phyloP scores from a whole-genome alignment of 2,113 vertebrate genomes.

The Phylloscopus trochilus region DNA sequence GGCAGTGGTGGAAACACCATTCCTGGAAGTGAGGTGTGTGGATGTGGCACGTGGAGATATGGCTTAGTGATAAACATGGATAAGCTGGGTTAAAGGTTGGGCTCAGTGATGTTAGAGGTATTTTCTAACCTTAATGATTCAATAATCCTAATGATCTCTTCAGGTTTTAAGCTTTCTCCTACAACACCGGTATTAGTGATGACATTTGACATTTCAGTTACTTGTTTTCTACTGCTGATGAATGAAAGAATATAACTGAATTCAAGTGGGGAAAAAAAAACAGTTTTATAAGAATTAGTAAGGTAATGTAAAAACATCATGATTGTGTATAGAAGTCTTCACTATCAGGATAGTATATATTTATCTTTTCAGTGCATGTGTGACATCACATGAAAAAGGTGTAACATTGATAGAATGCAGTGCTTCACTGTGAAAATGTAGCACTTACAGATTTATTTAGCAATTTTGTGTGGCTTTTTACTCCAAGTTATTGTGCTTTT shows the following conservation, averaged over 20 bases:
- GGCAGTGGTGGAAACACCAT: not conserved
- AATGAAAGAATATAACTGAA: not conserved
- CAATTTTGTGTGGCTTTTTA: not conserved
- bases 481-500: not conserved
- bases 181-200: not conserved
- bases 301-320: not conserved
- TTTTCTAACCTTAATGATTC: not conserved
- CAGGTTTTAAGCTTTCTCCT: not conserved
- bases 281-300: not conserved
- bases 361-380: not conserved
- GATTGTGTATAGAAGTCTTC: not conserved
- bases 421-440: not conserved
- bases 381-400: not conserved
- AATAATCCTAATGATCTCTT: not conserved
- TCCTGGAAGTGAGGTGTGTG: not conserved
- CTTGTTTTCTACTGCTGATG: not conserved
- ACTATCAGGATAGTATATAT: not conserved
- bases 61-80: not conserved
- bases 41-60: fast-evolving
- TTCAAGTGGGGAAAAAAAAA: not conserved
- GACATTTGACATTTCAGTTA: not conserved
- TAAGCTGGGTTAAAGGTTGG: not conserved
- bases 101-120: not conserved
- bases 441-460: not conserved
- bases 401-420: not conserved